phyloP scores from a whole-genome alignment of 2,797 vertebrate species.

The Siniperca scherzeri region DNA sequence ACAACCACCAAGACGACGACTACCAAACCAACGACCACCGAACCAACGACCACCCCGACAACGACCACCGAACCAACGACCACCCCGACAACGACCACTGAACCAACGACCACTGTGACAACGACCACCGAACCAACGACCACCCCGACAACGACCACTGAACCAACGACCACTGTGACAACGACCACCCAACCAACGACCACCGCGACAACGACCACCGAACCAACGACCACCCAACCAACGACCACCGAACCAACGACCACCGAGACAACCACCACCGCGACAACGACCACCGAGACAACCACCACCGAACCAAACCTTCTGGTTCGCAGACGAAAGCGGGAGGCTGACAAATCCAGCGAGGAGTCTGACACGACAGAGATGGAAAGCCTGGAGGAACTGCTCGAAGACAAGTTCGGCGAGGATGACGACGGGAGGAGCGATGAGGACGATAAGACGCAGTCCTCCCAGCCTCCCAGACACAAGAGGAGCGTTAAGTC shows the following conservation, averaged over 20 bases:
- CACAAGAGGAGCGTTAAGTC: background rate
- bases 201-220: accelerated
- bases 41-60: too few species aligned
- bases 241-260: too few species aligned
- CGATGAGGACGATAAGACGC: accelerated
- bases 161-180: accelerated
- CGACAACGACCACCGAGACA: background rate
- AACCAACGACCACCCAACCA: accelerated
- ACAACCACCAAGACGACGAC: too few species aligned
- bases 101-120: too few species aligned
- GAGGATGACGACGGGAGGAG: background rate
- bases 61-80: background rate
- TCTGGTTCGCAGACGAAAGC: background rate
- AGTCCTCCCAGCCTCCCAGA: accelerated
- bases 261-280: accelerated
- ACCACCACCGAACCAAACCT: too few species aligned
- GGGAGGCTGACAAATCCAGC: accelerated
- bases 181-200: background rate
- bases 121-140: background rate
- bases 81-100: background rate
- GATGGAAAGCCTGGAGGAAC: accelerated
- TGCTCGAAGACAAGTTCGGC: background rate
- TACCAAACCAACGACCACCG: too few species aligned
- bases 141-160: accelerated
- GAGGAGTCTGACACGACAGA: background rate